Evolutionary conservation across 2,113 vertebrate genomes (phyloP).

Genomic region (Rhipidura dahli): DNA sequence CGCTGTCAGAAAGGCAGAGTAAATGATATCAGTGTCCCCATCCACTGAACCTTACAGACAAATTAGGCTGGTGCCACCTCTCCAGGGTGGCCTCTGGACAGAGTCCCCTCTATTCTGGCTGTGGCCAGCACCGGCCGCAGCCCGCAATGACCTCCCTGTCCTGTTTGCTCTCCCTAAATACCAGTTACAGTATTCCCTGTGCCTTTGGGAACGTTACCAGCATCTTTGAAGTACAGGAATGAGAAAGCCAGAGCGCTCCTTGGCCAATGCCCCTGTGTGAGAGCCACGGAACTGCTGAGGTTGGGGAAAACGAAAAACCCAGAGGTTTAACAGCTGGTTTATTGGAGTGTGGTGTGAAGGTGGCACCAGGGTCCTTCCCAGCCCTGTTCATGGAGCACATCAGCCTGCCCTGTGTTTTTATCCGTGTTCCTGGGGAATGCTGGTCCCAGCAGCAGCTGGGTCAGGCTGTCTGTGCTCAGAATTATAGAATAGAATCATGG

Average conservation of each 20-base stretch:
- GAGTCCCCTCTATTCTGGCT: not conserved
- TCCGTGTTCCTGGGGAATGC: not conserved
- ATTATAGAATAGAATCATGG: not conserved
- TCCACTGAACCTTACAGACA: not conserved
- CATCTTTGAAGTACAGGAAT: slow-evolving; percentile 38
- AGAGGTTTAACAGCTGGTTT: not conserved
- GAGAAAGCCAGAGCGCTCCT: slow-evolving; percentile 18
- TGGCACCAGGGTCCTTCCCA: not conserved
- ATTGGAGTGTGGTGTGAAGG: not conserved
- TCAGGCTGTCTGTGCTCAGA: not conserved
- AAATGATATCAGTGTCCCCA: not conserved
- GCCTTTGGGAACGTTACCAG: not conserved
- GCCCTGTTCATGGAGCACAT: not conserved
- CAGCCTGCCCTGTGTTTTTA: not conserved
- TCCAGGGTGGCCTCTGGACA: not conserved
- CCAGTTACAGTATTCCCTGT: not conserved
- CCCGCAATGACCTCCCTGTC: not conserved
- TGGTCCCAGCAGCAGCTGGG: accelerated
- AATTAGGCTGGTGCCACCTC: not conserved
- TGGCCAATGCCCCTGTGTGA: not conserved
- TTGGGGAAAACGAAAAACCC: not conserved
- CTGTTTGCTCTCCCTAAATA: slow-evolving; percentile 36
- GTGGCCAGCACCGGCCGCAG: not conserved
- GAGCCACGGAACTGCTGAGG: slow-evolving; percentile 7
- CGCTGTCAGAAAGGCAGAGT: not conserved